Conservation (phyloP, 2,797 vertebrate species). For the Natrix natrix region DNA sequence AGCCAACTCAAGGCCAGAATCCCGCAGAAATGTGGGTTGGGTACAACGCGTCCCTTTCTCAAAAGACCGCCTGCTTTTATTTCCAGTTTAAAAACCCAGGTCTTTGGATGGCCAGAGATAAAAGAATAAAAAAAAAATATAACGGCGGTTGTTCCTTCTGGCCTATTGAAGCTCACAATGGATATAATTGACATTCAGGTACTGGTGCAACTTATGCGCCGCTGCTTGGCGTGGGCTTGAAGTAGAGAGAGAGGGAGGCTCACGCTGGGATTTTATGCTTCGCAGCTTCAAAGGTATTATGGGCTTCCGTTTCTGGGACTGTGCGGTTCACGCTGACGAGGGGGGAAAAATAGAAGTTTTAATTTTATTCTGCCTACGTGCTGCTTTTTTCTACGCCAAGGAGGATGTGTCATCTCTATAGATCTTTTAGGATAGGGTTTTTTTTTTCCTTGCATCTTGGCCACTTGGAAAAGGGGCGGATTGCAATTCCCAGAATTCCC, state of each 20-base stretch:
- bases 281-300: neutral
- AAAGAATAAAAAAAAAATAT: neutral
- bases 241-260: neutral
- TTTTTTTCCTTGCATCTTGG: neutral
- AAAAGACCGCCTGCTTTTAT: neutral
- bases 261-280: neutral
- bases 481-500: neutral
- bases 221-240: neutral
- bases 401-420: neutral
- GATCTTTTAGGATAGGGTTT: neutral
- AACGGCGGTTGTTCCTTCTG: neutral
- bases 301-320: neutral
- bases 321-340: neutral
- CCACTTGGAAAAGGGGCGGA: neutral
- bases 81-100: neutral
- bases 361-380: neutral
- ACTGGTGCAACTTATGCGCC: neutral
- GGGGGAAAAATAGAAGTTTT: neutral
- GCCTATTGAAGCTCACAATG: neutral
- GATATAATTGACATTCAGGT: conserved; percentile 1
- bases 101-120: neutral
- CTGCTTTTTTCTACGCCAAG: neutral
- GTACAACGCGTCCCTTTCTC: neutral
- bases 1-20: neutral
- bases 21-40: neutral